These are phyloP conservation scores for Microtus californicus DNA, from an alignment of 2,797 vertebrate species.

Conservation along the genomic window DNA sequence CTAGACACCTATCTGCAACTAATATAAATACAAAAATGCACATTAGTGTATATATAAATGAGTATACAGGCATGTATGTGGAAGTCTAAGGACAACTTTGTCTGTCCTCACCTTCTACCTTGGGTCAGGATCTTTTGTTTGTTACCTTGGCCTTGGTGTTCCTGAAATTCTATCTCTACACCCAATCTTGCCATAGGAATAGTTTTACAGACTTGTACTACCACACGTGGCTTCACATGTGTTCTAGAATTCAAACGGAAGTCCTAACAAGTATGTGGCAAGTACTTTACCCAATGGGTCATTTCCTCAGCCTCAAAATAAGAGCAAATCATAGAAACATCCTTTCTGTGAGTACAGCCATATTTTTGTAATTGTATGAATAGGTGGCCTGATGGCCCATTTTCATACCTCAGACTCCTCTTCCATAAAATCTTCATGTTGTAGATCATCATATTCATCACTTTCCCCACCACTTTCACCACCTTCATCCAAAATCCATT, in stretches of 20 bases:
- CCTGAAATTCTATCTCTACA: neutral
- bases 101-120: neutral
- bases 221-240: neutral
- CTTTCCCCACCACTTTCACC: slow-evolving; percentile 83
- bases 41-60: neutral
- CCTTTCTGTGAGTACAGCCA: neutral
- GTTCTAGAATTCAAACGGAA: neutral
- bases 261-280: neutral
- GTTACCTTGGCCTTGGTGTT: neutral
- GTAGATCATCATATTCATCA: slow-evolving; percentile 85
- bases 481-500: slow-evolving; percentile 94
- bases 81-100: too few species aligned
- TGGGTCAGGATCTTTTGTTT: neutral
- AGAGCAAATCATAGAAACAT: slow-evolving; percentile 47
- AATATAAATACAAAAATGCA: neutral
- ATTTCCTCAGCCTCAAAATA: neutral
- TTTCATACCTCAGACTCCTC: slow-evolving; percentile 87
- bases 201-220: neutral
- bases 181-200: neutral
- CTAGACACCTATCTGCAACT: neutral
- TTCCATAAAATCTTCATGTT: slow-evolving; percentile 89
- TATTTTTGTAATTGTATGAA: neutral
- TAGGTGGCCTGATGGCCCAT: neutral
- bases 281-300: neutral
- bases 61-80: too few species aligned